Base-by-base conservation (phyloP, 2,113 vertebrate species). In the Erinaceus europaeus region DNA sequence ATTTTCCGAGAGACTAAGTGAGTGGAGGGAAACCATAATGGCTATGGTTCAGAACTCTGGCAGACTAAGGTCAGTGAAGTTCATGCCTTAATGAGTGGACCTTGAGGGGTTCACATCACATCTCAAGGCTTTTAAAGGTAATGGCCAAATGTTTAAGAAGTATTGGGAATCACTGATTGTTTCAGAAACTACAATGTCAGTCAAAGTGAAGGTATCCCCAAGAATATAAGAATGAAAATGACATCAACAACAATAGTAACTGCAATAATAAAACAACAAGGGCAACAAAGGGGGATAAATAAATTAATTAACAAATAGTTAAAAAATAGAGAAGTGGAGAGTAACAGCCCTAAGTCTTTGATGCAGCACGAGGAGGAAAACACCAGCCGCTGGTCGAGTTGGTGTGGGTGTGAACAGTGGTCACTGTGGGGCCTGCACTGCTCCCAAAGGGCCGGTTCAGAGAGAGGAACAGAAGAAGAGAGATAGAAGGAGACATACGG, bases 121-220 rank as follows among this genome's bases (percentile, higher is more conserved):
- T 68, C n/a, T 77, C 32, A 29, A 69, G 81, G 68, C 15, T 29
- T 79, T 65, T 21, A 76, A 67, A 48, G 21, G 42, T 13, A 46
- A 32, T 64, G 38, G 2, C 9, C 67, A 44, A 50, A 65, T 62
- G 69, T 79, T 82, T 73, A 15, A 64, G 38, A 90, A 64, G 11
- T n/a, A 73, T 57, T 69, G 6, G 57, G 76, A 82, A 15, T 68
- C 40, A 64, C 53, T 69, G 67, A 62, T 77, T 55, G 20, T 77
- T 88, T 90, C 46, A 85, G 64, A 78, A 88, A 78, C 69, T 77
- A 81, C 4, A 78, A 38, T 50, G 20, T 18, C 75, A 69, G 32
- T 71, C 40, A 64, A 84, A 87, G 59, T 14, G 27, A 44, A 84
- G 53, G 1, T 50, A 84, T 50, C 29, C 13, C 18, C 8, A 77